Base-by-base conservation (phyloP, 23 tunicate genomes). In the Aplidium turbinatum region DNA sequence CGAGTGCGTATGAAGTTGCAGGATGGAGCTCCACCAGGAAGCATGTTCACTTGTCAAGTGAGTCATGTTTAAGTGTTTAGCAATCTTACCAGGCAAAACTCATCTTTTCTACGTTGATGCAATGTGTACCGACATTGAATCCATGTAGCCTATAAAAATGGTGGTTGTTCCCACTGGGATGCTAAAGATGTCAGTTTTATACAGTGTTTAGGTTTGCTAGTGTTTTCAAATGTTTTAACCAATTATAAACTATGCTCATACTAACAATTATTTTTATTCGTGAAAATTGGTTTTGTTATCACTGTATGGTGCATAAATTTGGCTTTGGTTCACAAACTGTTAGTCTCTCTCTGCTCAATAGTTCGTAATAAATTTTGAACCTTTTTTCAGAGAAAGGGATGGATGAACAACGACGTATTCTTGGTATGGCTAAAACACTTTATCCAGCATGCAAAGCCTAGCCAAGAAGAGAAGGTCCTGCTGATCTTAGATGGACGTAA, bases 21-120 rank as follows among this genome's bases (percentile, higher is more conserved):
- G 18, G 76, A 70, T 70, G 76, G 76, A 16, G 76, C 76, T 19
- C 76, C 58, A 24, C 60, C 60, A 24, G 76, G 58, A 70, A 70
- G 36, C 58, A 70, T 47, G 58, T 70, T 70, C n/a, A 19, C 69
- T 35, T 61, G 68, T 28, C 68, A 61, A 27, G 68, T 61, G 27
- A n/a, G 35, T 26, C 50, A 42, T 42, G 50, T 42, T 42, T 42
- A 42, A 42, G 11, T 42, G 50, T 42, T 16, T 42, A 16, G 50
- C 50, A 42, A 42, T 42, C 50, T 16, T 42, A 42, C 50, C 50
- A 42, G 50, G 50, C 50, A 42, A 42, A 42, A 42, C 50, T 16
- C 50, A 42, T 42, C 50, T 42, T 42, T 42, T 42, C 50, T 42
- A 42, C 16, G 50, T 42, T 42, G 50, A 42, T 42, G 50, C 50